Evolutionary conservation across 2,113 vertebrate species (phyloP).

Genomic region (Zosterops lateralis): DNA sequence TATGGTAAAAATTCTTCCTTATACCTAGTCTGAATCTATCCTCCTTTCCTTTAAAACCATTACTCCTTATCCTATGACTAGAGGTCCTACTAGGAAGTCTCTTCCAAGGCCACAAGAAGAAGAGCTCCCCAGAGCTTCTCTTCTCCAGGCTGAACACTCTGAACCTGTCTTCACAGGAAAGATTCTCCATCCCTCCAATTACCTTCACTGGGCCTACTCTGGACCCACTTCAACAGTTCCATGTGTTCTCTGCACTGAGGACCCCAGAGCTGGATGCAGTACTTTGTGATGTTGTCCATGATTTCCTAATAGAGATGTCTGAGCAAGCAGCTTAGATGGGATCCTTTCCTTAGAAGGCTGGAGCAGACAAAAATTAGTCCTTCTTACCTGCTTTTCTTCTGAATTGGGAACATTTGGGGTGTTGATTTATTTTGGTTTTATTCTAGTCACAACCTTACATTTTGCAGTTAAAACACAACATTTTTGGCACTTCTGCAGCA

Average conservation of each 20-base stretch:
- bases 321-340: neutral
- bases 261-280: neutral
- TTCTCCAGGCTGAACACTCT: neutral
- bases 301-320: neutral
- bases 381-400: neutral
- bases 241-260: neutral
- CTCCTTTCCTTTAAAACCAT: neutral
- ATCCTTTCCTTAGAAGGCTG: neutral
- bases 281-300: neutral
- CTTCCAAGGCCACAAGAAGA: too few relatives aligned
- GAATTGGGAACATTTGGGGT: neutral
- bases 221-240: neutral
- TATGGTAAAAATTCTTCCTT: neutral
- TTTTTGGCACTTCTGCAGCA: neutral
- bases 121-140: neutral
- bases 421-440: neutral
- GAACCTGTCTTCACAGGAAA: neutral
- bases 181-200: neutral
- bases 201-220: neutral
- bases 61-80: neutral
- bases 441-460: neutral
- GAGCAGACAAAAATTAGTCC: neutral
- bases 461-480: neutral
- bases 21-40: neutral
- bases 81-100: neutral